Conservation (phyloP, 2,113 vertebrate species). For the Ophiodon elongatus region DNA sequence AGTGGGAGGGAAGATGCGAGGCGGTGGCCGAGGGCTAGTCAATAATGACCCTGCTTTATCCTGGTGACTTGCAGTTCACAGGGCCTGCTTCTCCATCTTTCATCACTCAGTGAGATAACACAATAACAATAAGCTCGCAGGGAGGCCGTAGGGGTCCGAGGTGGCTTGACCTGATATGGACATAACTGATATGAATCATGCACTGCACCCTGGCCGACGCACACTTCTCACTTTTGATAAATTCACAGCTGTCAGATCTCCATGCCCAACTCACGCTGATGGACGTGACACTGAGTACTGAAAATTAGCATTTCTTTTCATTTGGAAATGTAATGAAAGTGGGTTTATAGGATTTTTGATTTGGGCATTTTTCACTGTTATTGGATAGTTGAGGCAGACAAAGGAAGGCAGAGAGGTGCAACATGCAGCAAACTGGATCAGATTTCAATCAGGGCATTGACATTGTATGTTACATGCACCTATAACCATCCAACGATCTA, state of each 20-base stretch:
- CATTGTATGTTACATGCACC: too few species aligned
- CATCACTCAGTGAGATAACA: slow-evolving; percentile 1
- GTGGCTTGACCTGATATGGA: slow-evolving; percentile 14
- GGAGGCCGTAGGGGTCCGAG: slow-evolving; percentile 3
- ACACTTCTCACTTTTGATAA: slow-evolving; percentile 19
- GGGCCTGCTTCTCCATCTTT: slow-evolving; percentile 43
- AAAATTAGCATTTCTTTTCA: neutral
- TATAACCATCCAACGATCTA: too few species aligned
- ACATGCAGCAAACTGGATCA: neutral
- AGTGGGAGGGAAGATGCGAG: slow-evolving; percentile 20
- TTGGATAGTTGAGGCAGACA: neutral
- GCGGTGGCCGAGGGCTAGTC: slow-evolving; percentile 56
- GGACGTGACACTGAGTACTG: neutral
- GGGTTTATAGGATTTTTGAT: neutral
- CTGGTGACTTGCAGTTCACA: slow-evolving; percentile 21
- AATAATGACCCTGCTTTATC: slow-evolving; percentile 61
- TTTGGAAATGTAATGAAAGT: neutral
- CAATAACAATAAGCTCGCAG: slow-evolving; percentile 10
- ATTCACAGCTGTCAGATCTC: slow-evolving; percentile 8
- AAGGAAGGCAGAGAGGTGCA: neutral
- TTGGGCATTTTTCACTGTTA: neutral
- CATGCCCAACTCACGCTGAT: neutral
- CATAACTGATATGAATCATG: slow-evolving; percentile 18
- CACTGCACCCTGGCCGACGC: neutral
- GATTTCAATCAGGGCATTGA: too few species aligned